Base-by-base conservation (phyloP, 2,888 invertebrate species). In the Melinopterus prodromus region DNA sequence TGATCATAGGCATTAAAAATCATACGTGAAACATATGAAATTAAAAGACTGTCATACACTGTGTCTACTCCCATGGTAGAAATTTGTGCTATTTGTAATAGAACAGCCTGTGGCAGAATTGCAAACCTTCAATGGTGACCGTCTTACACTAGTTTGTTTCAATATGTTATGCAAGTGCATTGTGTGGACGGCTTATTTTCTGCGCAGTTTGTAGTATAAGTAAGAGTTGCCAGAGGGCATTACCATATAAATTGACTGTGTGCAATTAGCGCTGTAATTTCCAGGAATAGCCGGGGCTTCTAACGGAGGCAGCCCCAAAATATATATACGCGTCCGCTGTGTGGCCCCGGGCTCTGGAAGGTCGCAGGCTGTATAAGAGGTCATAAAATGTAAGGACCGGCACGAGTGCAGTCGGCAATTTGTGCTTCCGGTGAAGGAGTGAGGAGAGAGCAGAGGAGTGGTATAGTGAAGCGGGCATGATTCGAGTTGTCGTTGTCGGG, bases 401-500 rank as follows among this genome's bases (percentile, higher is more conserved):
- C 53, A 53, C 53, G 53, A 53, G 53, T 74, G 36, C 74, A n/a
- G 74, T 74, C 36, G 74, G 74, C 74, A 74, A 74, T 74, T 74
- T 74, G 36, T 35, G 74, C 74, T 74, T 74, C 74, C 74, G 74
- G 74, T 74, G 74, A 37, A 37, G 53, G 74, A 74, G 37, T n/a
- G 74, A 74, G 37, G 74, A 74, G 36, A 74, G 36, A 37, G 74
- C 74, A 15, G 35, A 74, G 74, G 74, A 74, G 36, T 53, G 53
- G 53, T 53, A 37, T 35, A 74, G 74, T n/a, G 36, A 35, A 36
- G 37, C 26, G 35, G 74, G 84, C 83, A 85, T 84, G 86, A 86
- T 86, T 86, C 86, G 74, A 84, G 86, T 86, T 85, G 86, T 85
- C 86, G 86, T 87, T 86, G 85, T 86, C 84, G 85, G 86, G 87